Evolutionary conservation across 2,888 invertebrate species (phyloP), one percentile per base, ranked within the genome.

Genomic region (Spodoptera exigua): DNA sequence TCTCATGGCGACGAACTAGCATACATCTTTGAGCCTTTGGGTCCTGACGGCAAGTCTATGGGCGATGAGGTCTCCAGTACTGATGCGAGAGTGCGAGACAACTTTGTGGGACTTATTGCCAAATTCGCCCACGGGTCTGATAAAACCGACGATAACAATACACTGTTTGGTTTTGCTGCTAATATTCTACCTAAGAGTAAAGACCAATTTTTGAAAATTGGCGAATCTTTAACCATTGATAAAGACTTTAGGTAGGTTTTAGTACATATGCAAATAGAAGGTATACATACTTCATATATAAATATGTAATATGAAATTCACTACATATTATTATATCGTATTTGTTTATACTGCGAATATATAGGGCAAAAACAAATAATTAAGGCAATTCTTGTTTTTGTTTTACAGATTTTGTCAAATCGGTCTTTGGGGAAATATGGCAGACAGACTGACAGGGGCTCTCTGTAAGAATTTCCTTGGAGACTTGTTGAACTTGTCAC

Each of bases 1-100:
- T 93, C 95, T 0, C 97, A 97, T 78, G 97, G 97, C 0, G 97
- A 97, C 76, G 97, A 97, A 76, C 84, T 97, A 21, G 95, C 95
- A 0, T 97, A 96, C 78, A 89, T 97, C 76, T 97, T 97, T 78
- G 96, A 97, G 80, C 95, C 95, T 0, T 89, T 95, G 40, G 95
- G 96, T 64, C 83, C 95, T 0, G 94, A 95, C 45, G 96, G 96
- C 0, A 94, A 94, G 14, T 90, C 95, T 0, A 62, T 96, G 17
- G 88, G 84, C 1, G 89, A 86, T 0, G 72, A 76, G 1, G 87
- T 87, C 17, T 94, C 90, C 4, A 85, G 91, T 13, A 95, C 95
- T 5, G 97, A 97, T 77, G 87, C 95, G 9, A 89, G 95, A 71
- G 96, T 97, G 3, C 94, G 96, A n/a, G 93, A 96, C 5, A 91